These are phyloP conservation scores for Phortica variegata DNA, from an alignment of 1,140 invertebrate genomes.

Conservation along the genomic window DNA sequence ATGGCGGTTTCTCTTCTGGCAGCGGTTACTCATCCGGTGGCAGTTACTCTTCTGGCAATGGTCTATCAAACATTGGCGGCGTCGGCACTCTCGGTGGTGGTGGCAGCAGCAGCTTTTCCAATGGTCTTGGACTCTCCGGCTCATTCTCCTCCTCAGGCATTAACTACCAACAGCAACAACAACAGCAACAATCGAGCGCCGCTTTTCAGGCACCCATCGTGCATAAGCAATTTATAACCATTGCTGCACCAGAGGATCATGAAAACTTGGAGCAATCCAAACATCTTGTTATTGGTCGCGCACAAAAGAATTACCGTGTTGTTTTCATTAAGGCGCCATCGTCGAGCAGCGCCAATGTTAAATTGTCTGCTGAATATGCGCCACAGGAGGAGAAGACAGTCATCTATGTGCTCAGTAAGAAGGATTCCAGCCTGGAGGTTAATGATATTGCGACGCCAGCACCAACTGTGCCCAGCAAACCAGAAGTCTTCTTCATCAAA, in stretches of 20 bases:
- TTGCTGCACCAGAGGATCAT: constrained; percentile 49
- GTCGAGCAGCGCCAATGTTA: constrained; percentile 64
- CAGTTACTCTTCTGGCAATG: neutral
- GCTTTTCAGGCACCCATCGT: constrained; percentile 41
- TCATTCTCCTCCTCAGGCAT: constrained; percentile 25
- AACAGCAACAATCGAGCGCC: constrained; percentile 29
- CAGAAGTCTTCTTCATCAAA: constrained; percentile 75
- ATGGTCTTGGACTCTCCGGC: constrained; percentile 36
- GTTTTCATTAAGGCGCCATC: constrained; percentile 84
- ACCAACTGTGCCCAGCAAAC: constrained; percentile 71
- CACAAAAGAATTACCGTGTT: constrained; percentile 82
- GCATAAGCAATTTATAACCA: constrained; percentile 49
- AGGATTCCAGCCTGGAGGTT: constrained; percentile 66
- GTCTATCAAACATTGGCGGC: neutral
- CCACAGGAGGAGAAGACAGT: constrained; percentile 78
- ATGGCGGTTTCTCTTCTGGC: constrained; percentile 33
- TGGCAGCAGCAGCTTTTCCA: constrained; percentile 3
- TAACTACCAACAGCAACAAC: constrained; percentile 38
- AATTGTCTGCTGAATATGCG: constrained; percentile 47
- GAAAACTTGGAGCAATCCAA: constrained; percentile 40
- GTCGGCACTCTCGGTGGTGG: neutral
- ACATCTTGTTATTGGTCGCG: constrained; percentile 57
- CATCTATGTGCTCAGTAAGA: constrained; percentile 82
- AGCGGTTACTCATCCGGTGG: neutral
- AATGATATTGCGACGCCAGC: constrained; percentile 68